These are phyloP conservation scores for Platichthys flesus DNA, from an alignment of 2,113 vertebrate species.

Conservation along the genomic window DNA sequence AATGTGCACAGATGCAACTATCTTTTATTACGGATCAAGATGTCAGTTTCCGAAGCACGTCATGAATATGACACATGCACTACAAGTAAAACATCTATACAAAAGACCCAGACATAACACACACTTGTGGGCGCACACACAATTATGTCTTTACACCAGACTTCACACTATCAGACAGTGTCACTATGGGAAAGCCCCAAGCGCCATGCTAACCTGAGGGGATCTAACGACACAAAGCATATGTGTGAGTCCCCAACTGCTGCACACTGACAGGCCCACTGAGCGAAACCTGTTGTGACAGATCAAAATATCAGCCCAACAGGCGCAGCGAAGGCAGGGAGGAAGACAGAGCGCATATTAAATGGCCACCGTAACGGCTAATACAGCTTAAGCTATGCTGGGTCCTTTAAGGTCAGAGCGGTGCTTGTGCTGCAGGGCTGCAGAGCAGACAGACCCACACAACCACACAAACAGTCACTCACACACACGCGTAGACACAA, in stretches of 20 bases:
- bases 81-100: too few relatives aligned
- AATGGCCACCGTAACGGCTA: conserved; percentile 25
- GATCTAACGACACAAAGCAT: conserved; percentile 66
- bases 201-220: conserved; percentile 61
- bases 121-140: not conserved
- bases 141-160: conserved; percentile 30
- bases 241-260: conserved; percentile 60
- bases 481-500: conserved; percentile 22
- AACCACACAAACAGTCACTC: too few relatives aligned
- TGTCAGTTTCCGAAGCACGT: not conserved
- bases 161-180: conserved; percentile 57
- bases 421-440: conserved; percentile 11
- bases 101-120: not conserved
- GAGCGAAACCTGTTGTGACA: conserved; percentile 72
- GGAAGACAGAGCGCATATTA: conserved; percentile 39
- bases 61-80: too few relatives aligned
- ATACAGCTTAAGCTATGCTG: conserved; percentile 12
- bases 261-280: conserved; percentile 54
- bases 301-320: conserved; percentile 68
- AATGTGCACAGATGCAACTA: not conserved
- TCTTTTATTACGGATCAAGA: not conserved
- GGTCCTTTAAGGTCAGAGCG: conserved; percentile 53
- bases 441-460: conserved; percentile 31
- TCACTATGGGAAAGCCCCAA: conserved; percentile 39
- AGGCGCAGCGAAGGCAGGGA: conserved; percentile 11